phyloP scores from a whole-genome alignment of 2,113 vertebrate genomes.

The Sarotherodon lohbergeri region DNA sequence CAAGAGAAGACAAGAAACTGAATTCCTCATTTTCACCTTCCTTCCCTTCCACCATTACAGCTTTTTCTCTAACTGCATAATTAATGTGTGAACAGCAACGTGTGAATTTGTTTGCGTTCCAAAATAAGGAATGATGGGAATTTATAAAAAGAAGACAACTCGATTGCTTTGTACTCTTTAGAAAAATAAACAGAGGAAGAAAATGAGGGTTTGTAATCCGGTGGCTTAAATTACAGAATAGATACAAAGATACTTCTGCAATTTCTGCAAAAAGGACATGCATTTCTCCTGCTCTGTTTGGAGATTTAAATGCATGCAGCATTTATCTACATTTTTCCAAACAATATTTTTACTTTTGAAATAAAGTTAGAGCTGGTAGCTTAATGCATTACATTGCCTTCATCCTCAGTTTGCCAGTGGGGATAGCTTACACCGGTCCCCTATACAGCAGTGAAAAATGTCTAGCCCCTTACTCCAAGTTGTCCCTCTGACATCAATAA shows the following conservation, averaged over 20 bases:
- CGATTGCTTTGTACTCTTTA: constrained; percentile 30
- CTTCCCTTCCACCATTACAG: constrained; percentile 66
- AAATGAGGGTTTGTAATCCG: background rate
- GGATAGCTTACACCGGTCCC: constrained; percentile 27
- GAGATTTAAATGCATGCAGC: background rate
- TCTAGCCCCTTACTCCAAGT: constrained; percentile 39
- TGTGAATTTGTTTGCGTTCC: constrained; percentile 77
- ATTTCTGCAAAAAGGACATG: background rate
- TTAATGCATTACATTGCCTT: background rate
- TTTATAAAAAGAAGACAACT: constrained; percentile 36
- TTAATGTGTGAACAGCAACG: constrained; percentile 73
- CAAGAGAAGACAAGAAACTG: constrained; percentile 56
- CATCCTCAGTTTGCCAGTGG: constrained; percentile 47
- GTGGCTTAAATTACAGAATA: background rate
- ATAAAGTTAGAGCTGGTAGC: background rate
- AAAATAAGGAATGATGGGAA: constrained; percentile 63
- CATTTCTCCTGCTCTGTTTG: background rate
- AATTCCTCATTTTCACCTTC: constrained; percentile 81
- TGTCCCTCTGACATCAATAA: constrained; percentile 67
- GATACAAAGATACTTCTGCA: background rate
- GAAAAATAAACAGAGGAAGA: background rate
- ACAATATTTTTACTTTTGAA: background rate
- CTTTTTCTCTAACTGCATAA: constrained; percentile 78
- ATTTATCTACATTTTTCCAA: background rate
- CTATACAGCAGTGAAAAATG: constrained; percentile 47